Evolutionary conservation across 2,888 invertebrate genomes (phyloP).

Genomic region (Andricus quercusramuli): DNA sequence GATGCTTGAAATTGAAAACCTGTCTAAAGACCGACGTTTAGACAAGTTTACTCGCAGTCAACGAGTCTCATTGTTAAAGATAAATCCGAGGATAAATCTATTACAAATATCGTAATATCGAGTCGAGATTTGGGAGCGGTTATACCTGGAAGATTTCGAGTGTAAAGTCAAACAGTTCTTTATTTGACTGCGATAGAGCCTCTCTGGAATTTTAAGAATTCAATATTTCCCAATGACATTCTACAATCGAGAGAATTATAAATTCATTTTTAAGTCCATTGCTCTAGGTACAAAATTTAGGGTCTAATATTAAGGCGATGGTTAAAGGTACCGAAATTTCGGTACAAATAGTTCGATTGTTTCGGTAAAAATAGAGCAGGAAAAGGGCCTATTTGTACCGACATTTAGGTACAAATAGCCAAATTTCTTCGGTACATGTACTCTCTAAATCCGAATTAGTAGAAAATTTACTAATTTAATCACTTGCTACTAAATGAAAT

Average conservation of each 20-base stretch:
- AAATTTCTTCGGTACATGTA: no score
- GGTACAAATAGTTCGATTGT: no score
- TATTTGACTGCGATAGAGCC: neutral
- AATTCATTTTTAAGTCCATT: neutral
- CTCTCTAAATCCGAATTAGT: no score
- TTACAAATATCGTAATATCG: neutral
- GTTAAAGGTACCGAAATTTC: no score
- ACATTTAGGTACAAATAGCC: no score
- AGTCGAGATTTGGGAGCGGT: conserved; percentile 8
- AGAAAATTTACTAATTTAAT: no score
- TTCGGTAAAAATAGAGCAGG: no score
- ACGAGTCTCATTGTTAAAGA: neutral
- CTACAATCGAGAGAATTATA: neutral
- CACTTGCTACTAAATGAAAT: no score
- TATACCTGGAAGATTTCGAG: neutral
- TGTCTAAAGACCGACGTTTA: neutral
- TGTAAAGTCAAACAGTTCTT: neutral
- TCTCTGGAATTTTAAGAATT: neutral
- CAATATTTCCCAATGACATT: neutral
- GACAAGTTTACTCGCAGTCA: neutral
- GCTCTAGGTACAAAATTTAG: neutral
- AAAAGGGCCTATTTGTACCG: no score
- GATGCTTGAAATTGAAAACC: neutral
- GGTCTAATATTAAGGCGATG: no score
- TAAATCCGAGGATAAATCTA: neutral